Evolutionary conservation across 2,113 vertebrate genomes (phyloP).

Genomic region (Stigmatopora nigra): DNA sequence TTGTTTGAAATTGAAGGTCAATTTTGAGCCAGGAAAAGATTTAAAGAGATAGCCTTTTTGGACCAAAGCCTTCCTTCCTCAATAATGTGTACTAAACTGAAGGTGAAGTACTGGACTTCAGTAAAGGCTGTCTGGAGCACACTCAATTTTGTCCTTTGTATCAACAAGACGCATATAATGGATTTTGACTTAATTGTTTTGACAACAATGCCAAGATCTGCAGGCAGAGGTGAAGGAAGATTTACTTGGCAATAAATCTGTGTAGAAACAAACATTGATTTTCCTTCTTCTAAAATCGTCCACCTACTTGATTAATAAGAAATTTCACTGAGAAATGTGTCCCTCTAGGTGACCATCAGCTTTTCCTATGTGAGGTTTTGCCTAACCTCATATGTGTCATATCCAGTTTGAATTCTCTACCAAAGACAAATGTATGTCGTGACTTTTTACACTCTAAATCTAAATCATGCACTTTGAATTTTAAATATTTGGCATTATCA

Average conservation of each 20-base stretch:
- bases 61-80: slow-evolving; percentile 8
- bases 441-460: neutral
- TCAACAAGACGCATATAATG: slow-evolving; percentile 46
- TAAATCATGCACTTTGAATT: neutral
- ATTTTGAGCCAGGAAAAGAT: neutral
- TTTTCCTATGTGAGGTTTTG: slow-evolving; percentile 17
- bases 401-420: neutral
- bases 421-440: neutral
- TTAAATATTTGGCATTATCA: neutral
- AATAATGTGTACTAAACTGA: slow-evolving; percentile 8
- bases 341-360: slow-evolving; percentile 44
- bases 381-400: slow-evolving; percentile 11
- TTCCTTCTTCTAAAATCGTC: slow-evolving; percentile 62
- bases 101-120: slow-evolving; percentile 17
- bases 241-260: slow-evolving; percentile 61
- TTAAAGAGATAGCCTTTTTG: slow-evolving; percentile 10
- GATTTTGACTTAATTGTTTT: slow-evolving; percentile 61
- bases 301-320: slow-evolving; percentile 70
- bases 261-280: slow-evolving; percentile 69
- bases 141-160: slow-evolving; percentile 30
- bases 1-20: slow-evolving; percentile 9
- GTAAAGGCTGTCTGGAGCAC: slow-evolving; percentile 8
- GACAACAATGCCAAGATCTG: slow-evolving; percentile 37
- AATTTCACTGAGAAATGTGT: slow-evolving; percentile 62
- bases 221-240: slow-evolving; percentile 54